Evolutionary conservation across 2,797 vertebrate genomes (phyloP).

Genomic region (Sebastolobus altivelis): DNA sequence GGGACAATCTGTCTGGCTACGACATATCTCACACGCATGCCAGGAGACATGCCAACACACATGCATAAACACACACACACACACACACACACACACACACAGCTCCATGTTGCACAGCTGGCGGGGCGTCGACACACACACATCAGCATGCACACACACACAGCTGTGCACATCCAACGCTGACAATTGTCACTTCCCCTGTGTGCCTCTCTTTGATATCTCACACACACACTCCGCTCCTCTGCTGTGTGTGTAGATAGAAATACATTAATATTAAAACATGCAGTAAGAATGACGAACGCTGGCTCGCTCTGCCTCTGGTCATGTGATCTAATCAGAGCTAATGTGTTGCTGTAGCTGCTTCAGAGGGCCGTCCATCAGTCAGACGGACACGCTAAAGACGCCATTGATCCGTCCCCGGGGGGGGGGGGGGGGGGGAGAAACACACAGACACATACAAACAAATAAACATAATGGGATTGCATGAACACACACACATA

Average conservation of each 20-base stretch:
- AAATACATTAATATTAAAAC: conserved; percentile 49
- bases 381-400: conserved; percentile 26
- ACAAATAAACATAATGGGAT: conserved; percentile 9
- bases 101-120: too few relatives aligned
- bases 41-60: not conserved
- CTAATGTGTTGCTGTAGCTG: conserved; percentile 46
- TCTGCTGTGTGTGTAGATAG: conserved; percentile 16
- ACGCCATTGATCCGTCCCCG: not conserved
- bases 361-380: conserved; percentile 45
- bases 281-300: conserved; percentile 1
- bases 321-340: conserved; percentile 68
- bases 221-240: not conserved
- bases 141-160: not conserved
- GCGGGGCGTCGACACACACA: not conserved
- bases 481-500: not conserved
- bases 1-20: conserved; percentile 48
- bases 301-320: not conserved
- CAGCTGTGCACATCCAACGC: too few relatives aligned
- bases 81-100: not conserved
- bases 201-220: not conserved
- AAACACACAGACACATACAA: not conserved
- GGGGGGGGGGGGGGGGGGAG: too few relatives aligned
- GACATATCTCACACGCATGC: conserved; percentile 10
- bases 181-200: not conserved
- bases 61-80: not conserved